Evolutionary conservation across 53 echinoderm and acorn worm genomes (phyloP), one percentile per base, ranked within the genome.

Genomic region (Paracentrotus lividus): DNA sequence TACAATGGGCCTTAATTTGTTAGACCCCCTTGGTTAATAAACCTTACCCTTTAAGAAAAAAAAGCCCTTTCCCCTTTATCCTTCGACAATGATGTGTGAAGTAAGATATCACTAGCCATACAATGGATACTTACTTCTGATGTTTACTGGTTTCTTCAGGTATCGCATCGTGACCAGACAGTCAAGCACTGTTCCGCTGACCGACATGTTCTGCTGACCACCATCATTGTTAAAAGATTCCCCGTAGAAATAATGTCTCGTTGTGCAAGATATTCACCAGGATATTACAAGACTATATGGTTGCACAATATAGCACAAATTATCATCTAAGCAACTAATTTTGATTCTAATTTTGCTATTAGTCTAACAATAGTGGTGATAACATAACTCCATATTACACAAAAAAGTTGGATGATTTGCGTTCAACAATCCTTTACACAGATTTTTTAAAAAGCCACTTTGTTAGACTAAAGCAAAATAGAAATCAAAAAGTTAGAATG

Each of bases 91-190:
- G 86, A 54, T 55, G 54, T 56, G 86, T 86, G 33, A 86, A 86
- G 36, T 86, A 53, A 36, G 55, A 34, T n/a, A 86, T 32, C 34
- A 86, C 12, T 56, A 55, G 29, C n/a, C 49, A 86, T 15, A 86
- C 86, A 86, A 86, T 54, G 47, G 54, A 55, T 9, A 32, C 86
- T 38, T 38, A 86, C 27, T 86, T 86, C 86, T 33, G 57, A 81
- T 81, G 44, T 81, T 81, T 12, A n/a, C 81, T 47, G 49, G n/a
- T n/a, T 81, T 81, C 24, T 47, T 81, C 47, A 27, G 81, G 81
- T 45, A 47, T 81, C 81, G 24, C 81, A 81, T 81, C 81, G 44
- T 81, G 81, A 81, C 47, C 81, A 81, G 81, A 81, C n/a, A 81
- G 27, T 47, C 81, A 81, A 81, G 47, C 81, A 10, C 47, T 81